These are phyloP conservation scores for Apostichopus californicus DNA, from an alignment of 35 echinoderm and acorn worm species.

Conservation along the genomic window DNA sequence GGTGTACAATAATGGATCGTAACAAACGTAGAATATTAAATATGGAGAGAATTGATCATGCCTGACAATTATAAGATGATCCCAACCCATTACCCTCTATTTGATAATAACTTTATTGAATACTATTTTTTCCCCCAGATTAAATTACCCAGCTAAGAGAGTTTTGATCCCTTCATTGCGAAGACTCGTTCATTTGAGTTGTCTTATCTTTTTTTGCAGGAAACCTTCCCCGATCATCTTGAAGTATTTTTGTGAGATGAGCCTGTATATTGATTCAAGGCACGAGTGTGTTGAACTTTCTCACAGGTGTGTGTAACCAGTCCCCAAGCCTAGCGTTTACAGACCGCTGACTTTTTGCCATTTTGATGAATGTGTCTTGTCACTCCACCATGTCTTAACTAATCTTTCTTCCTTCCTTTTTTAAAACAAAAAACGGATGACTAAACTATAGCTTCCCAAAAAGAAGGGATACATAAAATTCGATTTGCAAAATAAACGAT, in stretches of 20 bases:
- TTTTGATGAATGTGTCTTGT: slow-evolving; percentile 17
- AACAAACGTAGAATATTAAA: not conserved
- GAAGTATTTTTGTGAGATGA: not conserved
- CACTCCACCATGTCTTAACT: not conserved
- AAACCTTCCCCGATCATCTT: too few species aligned
- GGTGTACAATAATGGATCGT: not conserved
- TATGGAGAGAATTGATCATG: not conserved
- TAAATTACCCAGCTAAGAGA: slow-evolving; percentile 17
- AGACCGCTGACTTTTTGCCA: slow-evolving; percentile 30
- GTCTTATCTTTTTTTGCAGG: not conserved
- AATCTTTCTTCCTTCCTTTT: too few species aligned
- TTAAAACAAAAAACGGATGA: not conserved
- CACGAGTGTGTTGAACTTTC: slow-evolving; percentile 1
- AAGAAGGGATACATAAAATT: not conserved
- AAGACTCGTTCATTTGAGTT: not conserved
- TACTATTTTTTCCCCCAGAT: not conserved
- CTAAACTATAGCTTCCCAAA: not conserved
- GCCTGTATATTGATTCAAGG: not conserved
- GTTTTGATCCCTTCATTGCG: not conserved
- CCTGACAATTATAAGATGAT: not conserved
- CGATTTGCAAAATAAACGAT: not conserved
- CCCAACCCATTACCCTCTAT: not conserved
- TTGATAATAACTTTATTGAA: slow-evolving; percentile 8
- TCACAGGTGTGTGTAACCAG: slow-evolving; percentile 45
- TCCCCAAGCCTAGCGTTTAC: not conserved